Evolutionary conservation across 1,140 invertebrate genomes (phyloP), one percentile per base, ranked within the genome.

Genomic region (Habropoda laboriosa): DNA sequence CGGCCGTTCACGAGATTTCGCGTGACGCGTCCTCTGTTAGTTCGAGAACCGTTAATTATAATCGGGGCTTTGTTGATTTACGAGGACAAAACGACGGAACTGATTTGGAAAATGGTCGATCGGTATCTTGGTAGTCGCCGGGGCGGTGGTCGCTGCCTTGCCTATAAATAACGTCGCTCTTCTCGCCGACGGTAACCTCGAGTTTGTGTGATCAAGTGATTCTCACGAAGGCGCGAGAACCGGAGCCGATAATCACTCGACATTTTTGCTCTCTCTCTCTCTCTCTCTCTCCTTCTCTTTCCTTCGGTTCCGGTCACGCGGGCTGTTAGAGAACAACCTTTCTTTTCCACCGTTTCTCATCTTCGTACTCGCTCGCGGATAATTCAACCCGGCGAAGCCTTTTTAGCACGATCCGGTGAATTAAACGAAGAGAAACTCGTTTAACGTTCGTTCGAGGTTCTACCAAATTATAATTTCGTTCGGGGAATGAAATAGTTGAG

Each of bases 51-150:
- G 90, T 92, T 92, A 92, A 93, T 92, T 92, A 92, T 90, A 92
- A 92, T 92, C 88, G 90, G 81, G 63, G 27, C 16, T 45, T 49
- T 63, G 79, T 86, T 92, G 91, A 91, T 92, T 91, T 92, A 92
- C 89, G 86, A 89, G 89, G 89, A 89, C 88, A 89, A 92, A 91
- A 92, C 90, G 89, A 90, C 90, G 89, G 91, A 91, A 92, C 91
- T 91, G 91, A 92, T 92, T 92, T 91, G 91, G 90, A 92, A 91
- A 91, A 91, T 91, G 89, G 90, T 92, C 89, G 91, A 92, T 91
- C 71, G 79, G 80, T 89, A 91, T 92, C 90, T 87, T 12, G 35
- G 55, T 10, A 61, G 35, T 24, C 73, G 80, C 47, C 79, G 79
- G 83, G 64, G 42, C 81, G 80, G 73, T 79, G 78, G 71, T 72